Percentiles rank a stretch among this genome's conserved stretches.
phyloP scores from a whole-genome alignment of 2,888 invertebrate genomes.

The Parochlus steinenii region DNA sequence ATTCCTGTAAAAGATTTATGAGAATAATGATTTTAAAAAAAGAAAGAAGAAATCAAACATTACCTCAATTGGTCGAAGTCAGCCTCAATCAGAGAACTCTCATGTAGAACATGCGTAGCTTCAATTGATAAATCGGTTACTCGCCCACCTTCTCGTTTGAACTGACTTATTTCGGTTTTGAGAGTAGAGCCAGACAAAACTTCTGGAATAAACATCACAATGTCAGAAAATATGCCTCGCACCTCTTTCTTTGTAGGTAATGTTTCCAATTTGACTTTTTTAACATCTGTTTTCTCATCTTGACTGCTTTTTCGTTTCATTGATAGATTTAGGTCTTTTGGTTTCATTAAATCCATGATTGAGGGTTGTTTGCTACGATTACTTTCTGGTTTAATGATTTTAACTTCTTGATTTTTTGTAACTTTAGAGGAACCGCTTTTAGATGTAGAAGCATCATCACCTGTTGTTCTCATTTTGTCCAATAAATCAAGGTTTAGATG shows the following conservation, averaged over 20 bases:
- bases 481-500: slow-evolving; percentile 40
- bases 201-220: background rate
- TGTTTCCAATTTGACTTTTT: slow-evolving; percentile 1
- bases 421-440: background rate
- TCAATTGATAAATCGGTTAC: background rate
- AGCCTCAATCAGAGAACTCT: background rate
- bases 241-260: background rate
- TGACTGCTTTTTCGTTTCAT: slow-evolving; percentile 1
- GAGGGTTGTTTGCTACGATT: too few relatives aligned
- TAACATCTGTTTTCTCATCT: background rate
- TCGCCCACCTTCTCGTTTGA: slow-evolving; percentile 2
- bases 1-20: too few relatives aligned
- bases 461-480: slow-evolving; percentile 31
- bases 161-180: background rate
- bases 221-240: background rate
- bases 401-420: slow-evolving; percentile 12
- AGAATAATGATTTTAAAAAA: too few relatives aligned
- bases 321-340: background rate
- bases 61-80: slow-evolving; percentile 1
- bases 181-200: background rate
- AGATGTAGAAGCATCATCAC: slow-evolving; percentile 14
- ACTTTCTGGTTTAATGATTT: slow-evolving; percentile 5
- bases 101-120: slow-evolving; percentile 8
- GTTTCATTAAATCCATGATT: too few relatives aligned
- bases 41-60: too few relatives aligned